Evolutionary conservation across 2,113 vertebrate genomes (phyloP), one percentile per base, ranked within the genome.

Genomic region (Gobius niger): DNA sequence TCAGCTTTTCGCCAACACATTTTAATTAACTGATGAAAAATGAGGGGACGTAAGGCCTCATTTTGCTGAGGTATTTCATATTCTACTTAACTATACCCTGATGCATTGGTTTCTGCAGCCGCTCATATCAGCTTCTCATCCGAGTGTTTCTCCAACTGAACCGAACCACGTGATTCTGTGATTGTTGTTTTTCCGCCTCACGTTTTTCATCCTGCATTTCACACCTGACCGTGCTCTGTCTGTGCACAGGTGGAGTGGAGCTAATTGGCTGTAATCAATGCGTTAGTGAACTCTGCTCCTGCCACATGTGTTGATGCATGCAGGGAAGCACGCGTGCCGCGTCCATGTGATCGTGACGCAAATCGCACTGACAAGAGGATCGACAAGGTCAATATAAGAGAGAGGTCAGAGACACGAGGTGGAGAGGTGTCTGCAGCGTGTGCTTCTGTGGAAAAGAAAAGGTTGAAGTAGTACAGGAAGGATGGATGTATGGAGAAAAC

Each of bases 61-160:
- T 46, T 47, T 12, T 63, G 61, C 61, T 63, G 61, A 18, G 68
- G 41, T n/a, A 9, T 16, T 52, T 64, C 61, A 57, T 62, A 42
- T 24, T 9, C 46, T 13, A 14, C 44, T 63, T 70, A 68, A 85
- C 78, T 63, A 73, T 71, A 56, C 70, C 70, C 82, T 75, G 80
- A 81, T 67, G 19, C 61, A 44, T 53, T 44, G 3, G 6, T 70
- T 68, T 42, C 41, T 51, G 15, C 40, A 42, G 4, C 63, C 65
- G 42, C 63, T 18, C 18, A 41, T 19, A 34, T 15, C 72, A 53
- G 9, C 24, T 57, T 61, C 51, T 67, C 44, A 44, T 44, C 16
- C 11, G 14, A 41, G 56, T 15, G 56, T 53, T 52, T 52, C 47
- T 59, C 24, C 16, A 6, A 42, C 10, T 12, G 2, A 15, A 59